Evolutionary conservation across 2,797 vertebrate genomes (phyloP).

Genomic region (Geotria australis): DNA sequence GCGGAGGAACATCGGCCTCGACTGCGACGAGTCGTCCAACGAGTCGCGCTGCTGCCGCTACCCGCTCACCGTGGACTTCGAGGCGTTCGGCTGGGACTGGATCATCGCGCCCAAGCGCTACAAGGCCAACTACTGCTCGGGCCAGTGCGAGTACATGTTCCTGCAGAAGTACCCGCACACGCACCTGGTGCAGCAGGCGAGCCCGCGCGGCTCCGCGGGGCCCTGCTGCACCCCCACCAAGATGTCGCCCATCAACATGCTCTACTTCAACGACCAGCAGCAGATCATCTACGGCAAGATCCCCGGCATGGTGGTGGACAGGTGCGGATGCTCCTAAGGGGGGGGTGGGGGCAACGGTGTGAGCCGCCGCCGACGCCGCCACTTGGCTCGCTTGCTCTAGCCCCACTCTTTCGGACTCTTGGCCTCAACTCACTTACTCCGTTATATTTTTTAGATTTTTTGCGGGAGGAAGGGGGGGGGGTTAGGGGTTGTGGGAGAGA

Average conservation of each 20-base stretch:
- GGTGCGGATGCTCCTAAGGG: conserved; percentile 70
- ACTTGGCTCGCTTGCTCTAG: too few relatives aligned
- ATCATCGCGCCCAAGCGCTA: conserved; percentile 95
- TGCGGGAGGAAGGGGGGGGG: too few relatives aligned
- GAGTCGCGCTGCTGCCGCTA: conserved; percentile 94
- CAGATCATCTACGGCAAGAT: conserved; percentile 98
- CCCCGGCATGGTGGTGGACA: conserved; percentile 90
- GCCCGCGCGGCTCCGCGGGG: conserved; percentile 70
- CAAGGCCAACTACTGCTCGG: conserved; percentile 97
- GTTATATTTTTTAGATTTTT: too few relatives aligned
- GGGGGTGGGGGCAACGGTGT: too few relatives aligned
- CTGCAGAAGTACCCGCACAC: conserved; percentile 99
- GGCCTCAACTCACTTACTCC: too few relatives aligned
- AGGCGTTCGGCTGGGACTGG: conserved; percentile 98
- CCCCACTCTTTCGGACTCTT: too few relatives aligned
- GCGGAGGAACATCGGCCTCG: conserved; percentile 65
- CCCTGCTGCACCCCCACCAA: conserved; percentile 96
- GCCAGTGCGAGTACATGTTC: conserved; percentile 98
- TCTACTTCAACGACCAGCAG: conserved; percentile 98
- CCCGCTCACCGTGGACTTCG: conserved; percentile 85
- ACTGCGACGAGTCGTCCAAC: conserved; percentile 82
- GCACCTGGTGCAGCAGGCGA: conserved; percentile 85
- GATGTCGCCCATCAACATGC: conserved; percentile 99
- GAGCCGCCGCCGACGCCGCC: too few relatives aligned
- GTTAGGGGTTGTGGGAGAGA: too few relatives aligned